These are phyloP conservation scores for Ispidina lecontei DNA, from an alignment of 2,797 vertebrate genomes.

Conservation along the genomic window DNA sequence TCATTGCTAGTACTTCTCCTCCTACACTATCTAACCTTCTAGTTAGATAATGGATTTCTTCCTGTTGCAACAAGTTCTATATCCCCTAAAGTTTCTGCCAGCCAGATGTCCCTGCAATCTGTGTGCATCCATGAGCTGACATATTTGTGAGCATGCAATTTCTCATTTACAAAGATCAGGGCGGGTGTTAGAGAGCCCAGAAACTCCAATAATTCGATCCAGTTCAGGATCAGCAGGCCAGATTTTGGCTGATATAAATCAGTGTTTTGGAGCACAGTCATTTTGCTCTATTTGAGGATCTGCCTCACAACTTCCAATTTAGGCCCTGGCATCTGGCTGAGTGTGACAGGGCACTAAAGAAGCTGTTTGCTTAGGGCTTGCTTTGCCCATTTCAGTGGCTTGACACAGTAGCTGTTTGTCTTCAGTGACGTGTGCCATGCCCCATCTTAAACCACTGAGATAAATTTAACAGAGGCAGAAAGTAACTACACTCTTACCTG, in stretches of 20 bases:
- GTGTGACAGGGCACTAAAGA: background rate
- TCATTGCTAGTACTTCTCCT: conserved; percentile 51
- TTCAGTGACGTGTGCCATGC: background rate
- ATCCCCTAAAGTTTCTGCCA: conserved; percentile 38
- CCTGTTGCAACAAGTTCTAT: conserved; percentile 22
- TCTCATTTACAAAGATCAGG: conserved; percentile 13
- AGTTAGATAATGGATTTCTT: conserved; percentile 63
- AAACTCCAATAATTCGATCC: conserved; percentile 33
- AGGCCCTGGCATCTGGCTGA: conserved; percentile 43
- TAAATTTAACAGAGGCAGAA: conserved; percentile 35
- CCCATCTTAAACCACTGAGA: background rate
- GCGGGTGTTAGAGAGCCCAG: background rate
- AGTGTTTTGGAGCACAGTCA: conserved; percentile 19
- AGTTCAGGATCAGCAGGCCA: conserved; percentile 19
- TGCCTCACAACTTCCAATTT: conserved; percentile 36
- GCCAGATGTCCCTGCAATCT: conserved; percentile 78
- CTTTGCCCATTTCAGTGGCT: background rate
- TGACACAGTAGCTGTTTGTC: background rate
- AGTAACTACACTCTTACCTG: conserved; percentile 5
- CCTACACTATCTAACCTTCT: conserved; percentile 68
- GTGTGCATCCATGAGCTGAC: conserved; percentile 48
- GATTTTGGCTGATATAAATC: conserved; percentile 39
- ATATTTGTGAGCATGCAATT: conserved; percentile 37
- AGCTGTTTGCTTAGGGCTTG: background rate
- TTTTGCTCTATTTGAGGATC: conserved; percentile 26